phyloP scores from a whole-genome alignment of 1,140 invertebrate genomes.

The Dendroctonus valens region DNA sequence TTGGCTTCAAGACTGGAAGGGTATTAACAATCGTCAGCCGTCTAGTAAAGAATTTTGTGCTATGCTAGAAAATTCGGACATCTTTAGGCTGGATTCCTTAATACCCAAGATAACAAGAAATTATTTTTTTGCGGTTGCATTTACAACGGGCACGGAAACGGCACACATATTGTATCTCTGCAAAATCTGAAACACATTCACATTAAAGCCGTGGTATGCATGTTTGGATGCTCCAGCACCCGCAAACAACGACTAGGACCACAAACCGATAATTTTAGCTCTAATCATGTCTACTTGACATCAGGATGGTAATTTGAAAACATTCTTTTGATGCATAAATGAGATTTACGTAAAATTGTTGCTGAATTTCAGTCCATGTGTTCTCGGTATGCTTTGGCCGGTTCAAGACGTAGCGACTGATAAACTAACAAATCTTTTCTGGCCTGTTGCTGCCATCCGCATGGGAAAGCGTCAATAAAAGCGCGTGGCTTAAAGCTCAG shows the following conservation, averaged over 20 bases:
- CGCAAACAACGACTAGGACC: constrained; percentile 58
- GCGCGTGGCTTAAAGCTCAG: constrained; percentile 53
- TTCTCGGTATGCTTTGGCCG: constrained; percentile 80
- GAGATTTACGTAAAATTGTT: not conserved
- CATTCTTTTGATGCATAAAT: not conserved
- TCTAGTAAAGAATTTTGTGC: constrained; percentile 57
- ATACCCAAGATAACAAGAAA: not conserved
- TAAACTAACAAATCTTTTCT: constrained; percentile 65
- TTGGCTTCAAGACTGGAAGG: constrained; percentile 64
- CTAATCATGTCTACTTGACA: constrained; percentile 68
- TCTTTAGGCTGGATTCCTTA: constrained; percentile 63
- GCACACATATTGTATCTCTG: constrained; percentile 63
- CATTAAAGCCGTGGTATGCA: constrained; percentile 60
- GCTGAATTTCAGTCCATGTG: constrained; percentile 63
- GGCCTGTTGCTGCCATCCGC: constrained; percentile 60
- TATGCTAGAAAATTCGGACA: constrained; percentile 59
- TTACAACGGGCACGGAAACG: constrained; percentile 78
- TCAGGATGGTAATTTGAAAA: constrained; percentile 58
- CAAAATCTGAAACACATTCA: constrained; percentile 60
- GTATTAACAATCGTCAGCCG: constrained; percentile 59
- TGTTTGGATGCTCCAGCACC: constrained; percentile 77
- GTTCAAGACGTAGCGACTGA: constrained; percentile 81
- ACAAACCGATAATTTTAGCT: constrained; percentile 61
- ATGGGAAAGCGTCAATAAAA: constrained; percentile 56
- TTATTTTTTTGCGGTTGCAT: constrained; percentile 45